A percentile compares a stretch with the other conserved stretches of the same genome.
phyloP scores from a whole-genome alignment of 2,113 vertebrate species.

The Cynopterus brachyotis region DNA sequence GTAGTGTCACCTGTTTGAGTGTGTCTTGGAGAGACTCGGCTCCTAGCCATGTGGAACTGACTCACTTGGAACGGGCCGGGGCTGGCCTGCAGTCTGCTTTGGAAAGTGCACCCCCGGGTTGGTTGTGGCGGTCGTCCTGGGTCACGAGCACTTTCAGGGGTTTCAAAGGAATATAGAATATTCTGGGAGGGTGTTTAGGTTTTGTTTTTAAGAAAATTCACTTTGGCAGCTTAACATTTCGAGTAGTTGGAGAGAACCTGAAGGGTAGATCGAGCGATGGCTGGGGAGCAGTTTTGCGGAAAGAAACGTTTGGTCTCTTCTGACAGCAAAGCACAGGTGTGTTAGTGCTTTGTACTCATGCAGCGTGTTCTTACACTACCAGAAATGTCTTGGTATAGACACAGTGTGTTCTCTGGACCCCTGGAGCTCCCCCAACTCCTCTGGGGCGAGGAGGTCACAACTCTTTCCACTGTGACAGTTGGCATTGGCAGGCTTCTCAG shows the following conservation, averaged over 20 bases:
- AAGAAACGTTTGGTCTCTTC: constrained; percentile 50
- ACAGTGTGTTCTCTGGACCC: neutral
- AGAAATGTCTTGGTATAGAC: neutral
- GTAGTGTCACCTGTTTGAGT: neutral
- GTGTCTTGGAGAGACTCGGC: neutral
- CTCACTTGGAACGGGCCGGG: fast-evolving
- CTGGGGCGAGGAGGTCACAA: neutral
- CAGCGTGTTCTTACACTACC: neutral
- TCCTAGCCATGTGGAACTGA: neutral
- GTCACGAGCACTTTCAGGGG: fast-evolving
- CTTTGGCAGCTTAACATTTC: constrained; percentile 55
- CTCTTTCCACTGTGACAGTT: neutral
- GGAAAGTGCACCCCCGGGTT: neutral
- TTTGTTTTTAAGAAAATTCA: constrained; percentile 36
- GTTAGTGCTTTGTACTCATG: constrained; percentile 35
- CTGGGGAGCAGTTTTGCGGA: neutral
- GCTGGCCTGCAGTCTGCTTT: neutral
- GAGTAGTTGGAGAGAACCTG: constrained; percentile 67
- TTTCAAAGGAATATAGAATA: neutral
- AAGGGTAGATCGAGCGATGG: constrained; percentile 57
- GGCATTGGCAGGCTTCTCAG: no score
- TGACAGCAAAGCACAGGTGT: constrained; percentile 14
- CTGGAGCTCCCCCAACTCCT: neutral
- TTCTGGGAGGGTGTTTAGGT: neutral
- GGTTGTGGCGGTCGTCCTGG: fast-evolving